Conservation (phyloP, 2,888 invertebrate species). For the Polia nebulosa region DNA sequence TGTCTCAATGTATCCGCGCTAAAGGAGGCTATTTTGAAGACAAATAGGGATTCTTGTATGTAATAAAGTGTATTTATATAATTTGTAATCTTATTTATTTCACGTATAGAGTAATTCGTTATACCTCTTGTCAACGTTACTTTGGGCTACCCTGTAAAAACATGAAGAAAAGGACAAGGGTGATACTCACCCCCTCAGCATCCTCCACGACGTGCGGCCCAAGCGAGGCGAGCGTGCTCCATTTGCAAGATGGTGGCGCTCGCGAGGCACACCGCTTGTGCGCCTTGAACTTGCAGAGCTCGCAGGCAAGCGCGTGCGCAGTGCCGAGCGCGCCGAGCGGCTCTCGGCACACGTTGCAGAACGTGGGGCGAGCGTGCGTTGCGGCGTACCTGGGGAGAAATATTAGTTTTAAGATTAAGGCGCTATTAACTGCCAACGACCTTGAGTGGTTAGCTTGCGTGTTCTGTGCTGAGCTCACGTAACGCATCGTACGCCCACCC, state of each 20-base stretch:
- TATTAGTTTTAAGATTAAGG: neutral
- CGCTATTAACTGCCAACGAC: too few relatives aligned
- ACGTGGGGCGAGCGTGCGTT: slow-evolving; percentile 98
- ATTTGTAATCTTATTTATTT: too few relatives aligned
- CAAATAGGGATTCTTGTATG: too few relatives aligned
- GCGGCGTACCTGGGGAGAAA: slow-evolving; percentile 93
- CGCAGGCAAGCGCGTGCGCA: slow-evolving; percentile 98
- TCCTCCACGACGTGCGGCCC: slow-evolving; percentile 99
- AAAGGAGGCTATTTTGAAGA: too few relatives aligned
- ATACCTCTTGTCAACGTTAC: too few relatives aligned
- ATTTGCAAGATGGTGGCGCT: slow-evolving; percentile 98
- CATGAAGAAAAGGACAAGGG: neutral
- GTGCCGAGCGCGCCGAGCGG: slow-evolving; percentile 97
- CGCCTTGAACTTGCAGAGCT: slow-evolving; percentile 99
- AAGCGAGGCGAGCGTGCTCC: slow-evolving; percentile 98
- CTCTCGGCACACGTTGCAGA: slow-evolving; percentile 99
- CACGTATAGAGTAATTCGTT: too few relatives aligned
- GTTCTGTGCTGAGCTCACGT: too few relatives aligned
- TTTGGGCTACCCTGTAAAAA: too few relatives aligned
- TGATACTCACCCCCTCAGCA: slow-evolving; percentile 94
- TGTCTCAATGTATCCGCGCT: too few relatives aligned
- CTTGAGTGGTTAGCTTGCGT: too few relatives aligned
- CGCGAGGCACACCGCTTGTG: slow-evolving; percentile 98
- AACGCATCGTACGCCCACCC: too few relatives aligned
- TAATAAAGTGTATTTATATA: too few relatives aligned